These are phyloP conservation scores for Arrhamphus sclerolepis DNA, from an alignment of 2,797 vertebrate species.

Conservation along the genomic window DNA sequence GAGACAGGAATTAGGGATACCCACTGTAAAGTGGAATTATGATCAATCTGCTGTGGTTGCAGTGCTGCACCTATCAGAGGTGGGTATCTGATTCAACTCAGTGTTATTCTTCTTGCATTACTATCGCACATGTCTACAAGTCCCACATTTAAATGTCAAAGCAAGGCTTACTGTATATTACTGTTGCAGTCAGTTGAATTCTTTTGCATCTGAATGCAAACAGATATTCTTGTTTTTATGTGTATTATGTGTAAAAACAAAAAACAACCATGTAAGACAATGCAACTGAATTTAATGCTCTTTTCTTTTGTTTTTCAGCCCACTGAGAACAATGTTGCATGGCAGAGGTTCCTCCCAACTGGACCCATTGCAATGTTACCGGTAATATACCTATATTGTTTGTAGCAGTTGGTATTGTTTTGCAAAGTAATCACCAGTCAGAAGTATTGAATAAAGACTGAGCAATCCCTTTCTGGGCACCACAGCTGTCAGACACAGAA, in stretches of 20 bases:
- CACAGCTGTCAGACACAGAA: constrained; percentile 89
- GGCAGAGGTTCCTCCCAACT: constrained; percentile 97
- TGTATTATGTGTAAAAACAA: constrained; percentile 18
- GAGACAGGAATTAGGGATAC: constrained; percentile 86
- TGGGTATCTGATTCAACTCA: constrained; percentile 47
- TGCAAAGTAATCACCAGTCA: not conserved
- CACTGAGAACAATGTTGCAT: constrained; percentile 96
- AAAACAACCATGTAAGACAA: constrained; percentile 20
- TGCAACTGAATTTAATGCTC: constrained; percentile 18
- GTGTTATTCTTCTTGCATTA: no score
- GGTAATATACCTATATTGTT: constrained; percentile 77
- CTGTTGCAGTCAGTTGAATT: constrained; percentile 6
- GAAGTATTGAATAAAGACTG: constrained; percentile 14
- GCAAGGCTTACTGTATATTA: no score
- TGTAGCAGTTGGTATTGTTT: constrained; percentile 5
- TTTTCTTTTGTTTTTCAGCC: constrained; percentile 78
- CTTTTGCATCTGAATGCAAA: constrained; percentile 18
- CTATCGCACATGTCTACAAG: no score
- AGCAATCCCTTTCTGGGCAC: constrained; percentile 10
- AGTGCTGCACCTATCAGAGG: constrained; percentile 93
- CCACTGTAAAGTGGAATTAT: constrained; percentile 89
- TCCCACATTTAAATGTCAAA: no score
- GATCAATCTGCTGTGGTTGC: constrained; percentile 96
- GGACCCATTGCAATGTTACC: constrained; percentile 96
- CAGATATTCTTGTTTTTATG: constrained; percentile 25